phyloP scores from a whole-genome alignment of 1,140 invertebrate species.

The Drosophila fuyamai region DNA sequence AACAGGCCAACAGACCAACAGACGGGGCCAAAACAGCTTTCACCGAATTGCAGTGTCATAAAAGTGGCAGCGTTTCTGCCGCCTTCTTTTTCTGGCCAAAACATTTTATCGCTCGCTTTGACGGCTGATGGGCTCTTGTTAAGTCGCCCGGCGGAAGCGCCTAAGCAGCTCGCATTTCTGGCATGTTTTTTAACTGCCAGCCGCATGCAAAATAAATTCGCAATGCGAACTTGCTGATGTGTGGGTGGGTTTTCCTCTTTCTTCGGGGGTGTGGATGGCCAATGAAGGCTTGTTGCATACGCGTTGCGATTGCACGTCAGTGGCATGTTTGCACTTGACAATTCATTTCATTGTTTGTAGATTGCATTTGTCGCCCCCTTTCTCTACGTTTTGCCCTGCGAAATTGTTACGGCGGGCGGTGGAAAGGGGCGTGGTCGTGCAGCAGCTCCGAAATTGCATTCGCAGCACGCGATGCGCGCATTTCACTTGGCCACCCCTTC shows the following conservation, averaged over 20 bases:
- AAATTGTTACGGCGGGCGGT: constrained; percentile 45
- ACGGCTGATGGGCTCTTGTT: constrained; percentile 51
- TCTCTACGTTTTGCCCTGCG: neutral
- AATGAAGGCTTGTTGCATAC: constrained; percentile 57
- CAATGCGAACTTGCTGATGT: constrained; percentile 21
- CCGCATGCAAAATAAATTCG: constrained; percentile 74
- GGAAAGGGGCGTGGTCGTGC: constrained; percentile 25
- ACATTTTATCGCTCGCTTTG: constrained; percentile 50
- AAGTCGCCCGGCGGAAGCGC: constrained; percentile 55
- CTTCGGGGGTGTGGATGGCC: constrained; percentile 22
- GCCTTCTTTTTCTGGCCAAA: constrained; percentile 45
- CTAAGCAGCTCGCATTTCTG: constrained; percentile 64
- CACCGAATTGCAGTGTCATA: constrained; percentile 72
- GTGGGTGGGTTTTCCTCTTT: constrained; percentile 4
- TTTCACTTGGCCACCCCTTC: constrained; percentile 56
- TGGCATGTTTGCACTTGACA: constrained; percentile 83
- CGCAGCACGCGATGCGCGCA: constrained; percentile 82
- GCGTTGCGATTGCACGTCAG: constrained; percentile 74
- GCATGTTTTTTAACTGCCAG: constrained; percentile 61
- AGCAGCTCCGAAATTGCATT: constrained; percentile 77
- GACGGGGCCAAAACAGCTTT: constrained; percentile 34
- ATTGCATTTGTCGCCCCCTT: constrained; percentile 74
- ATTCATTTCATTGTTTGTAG: constrained; percentile 84
- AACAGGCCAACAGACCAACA: constrained; percentile 1
- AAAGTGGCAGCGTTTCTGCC: constrained; percentile 54